These are phyloP conservation scores for Aporophyla nigra DNA, from an alignment of 2,888 invertebrate species.

Conservation along the genomic window DNA sequence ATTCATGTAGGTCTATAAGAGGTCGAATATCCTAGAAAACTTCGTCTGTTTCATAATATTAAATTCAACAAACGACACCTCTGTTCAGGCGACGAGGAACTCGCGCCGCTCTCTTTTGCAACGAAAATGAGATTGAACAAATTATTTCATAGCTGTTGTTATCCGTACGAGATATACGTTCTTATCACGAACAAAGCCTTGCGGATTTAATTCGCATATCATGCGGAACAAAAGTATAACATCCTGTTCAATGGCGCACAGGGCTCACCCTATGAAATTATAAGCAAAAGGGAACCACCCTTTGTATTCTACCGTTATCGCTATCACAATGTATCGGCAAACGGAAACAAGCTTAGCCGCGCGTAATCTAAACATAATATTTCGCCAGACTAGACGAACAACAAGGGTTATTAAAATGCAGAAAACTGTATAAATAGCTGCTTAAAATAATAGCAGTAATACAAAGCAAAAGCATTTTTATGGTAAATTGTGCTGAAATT, in stretches of 20 bases:
- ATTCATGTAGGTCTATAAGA: slow-evolving; percentile 16
- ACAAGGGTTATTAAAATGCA: slow-evolving; percentile 18
- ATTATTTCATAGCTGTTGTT: slow-evolving; percentile 52
- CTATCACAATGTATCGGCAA: slow-evolving; percentile 36
- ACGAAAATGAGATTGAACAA: slow-evolving; percentile 53
- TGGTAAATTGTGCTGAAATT: slow-evolving; percentile 36
- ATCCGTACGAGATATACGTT: slow-evolving; percentile 28
- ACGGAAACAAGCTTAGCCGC: slow-evolving; percentile 35
- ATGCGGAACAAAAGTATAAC: slow-evolving; percentile 21
- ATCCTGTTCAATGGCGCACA: slow-evolving; percentile 24
- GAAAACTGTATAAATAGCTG: slow-evolving; percentile 21
- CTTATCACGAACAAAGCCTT: slow-evolving; percentile 41
- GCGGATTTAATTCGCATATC: slow-evolving; percentile 43
- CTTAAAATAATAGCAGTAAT: slow-evolving; percentile 24
- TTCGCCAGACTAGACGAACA: slow-evolving; percentile 12
- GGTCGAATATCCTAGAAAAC: slow-evolving; percentile 15
- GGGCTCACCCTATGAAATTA: slow-evolving; percentile 36
- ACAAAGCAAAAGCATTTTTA: slow-evolving; percentile 34
- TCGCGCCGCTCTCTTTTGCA: slow-evolving; percentile 26
- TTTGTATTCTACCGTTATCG: slow-evolving; percentile 47
- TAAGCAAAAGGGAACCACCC: slow-evolving; percentile 31
- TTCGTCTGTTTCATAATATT: slow-evolving; percentile 41
- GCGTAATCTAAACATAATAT: slow-evolving; percentile 36
- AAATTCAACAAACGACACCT: slow-evolving; percentile 61
- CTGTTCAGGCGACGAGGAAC: slow-evolving; percentile 35